Conservation (phyloP, 2,888 invertebrate genomes). For the Tetranychus piercei region DNA sequence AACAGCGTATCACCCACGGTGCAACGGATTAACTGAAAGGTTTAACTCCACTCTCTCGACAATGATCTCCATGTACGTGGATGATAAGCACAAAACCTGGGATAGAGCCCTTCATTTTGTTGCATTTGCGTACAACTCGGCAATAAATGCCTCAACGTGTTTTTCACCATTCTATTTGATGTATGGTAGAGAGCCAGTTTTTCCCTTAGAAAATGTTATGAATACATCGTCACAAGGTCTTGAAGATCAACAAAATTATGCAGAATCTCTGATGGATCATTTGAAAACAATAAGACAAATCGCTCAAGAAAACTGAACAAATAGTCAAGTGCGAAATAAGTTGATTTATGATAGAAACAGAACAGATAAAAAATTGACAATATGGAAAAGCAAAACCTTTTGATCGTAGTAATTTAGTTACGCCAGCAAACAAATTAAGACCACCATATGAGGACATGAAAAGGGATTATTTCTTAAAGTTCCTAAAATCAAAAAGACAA, state of each 20-base stretch:
- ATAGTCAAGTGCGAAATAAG: not conserved
- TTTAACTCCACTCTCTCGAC: constrained; percentile 23
- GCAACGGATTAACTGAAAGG: constrained; percentile 24
- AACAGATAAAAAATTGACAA: not conserved
- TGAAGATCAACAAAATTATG: not conserved
- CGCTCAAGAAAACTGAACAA: not conserved
- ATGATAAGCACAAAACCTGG: constrained; percentile 24
- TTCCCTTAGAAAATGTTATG: constrained; percentile 23
- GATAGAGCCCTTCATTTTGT: constrained; percentile 22
- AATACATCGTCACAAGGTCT: not conserved
- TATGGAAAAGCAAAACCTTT: no score
- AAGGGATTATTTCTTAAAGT: no score
- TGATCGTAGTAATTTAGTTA: no score
- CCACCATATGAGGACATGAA: no score
- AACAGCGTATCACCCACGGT: constrained; percentile 23
- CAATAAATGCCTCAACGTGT: constrained; percentile 22
- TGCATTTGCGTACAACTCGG: constrained; percentile 25
- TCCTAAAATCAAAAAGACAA: no score
- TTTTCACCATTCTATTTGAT: constrained; percentile 25
- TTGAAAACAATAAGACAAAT: not conserved
- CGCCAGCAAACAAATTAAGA: no score
- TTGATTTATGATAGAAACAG: not conserved
- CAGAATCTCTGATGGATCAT: not conserved
- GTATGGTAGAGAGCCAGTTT: constrained; percentile 23
- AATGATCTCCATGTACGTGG: constrained; percentile 24